Conservation (phyloP, 2,888 invertebrate genomes). For the Scrobipalpa atriplicella region DNA sequence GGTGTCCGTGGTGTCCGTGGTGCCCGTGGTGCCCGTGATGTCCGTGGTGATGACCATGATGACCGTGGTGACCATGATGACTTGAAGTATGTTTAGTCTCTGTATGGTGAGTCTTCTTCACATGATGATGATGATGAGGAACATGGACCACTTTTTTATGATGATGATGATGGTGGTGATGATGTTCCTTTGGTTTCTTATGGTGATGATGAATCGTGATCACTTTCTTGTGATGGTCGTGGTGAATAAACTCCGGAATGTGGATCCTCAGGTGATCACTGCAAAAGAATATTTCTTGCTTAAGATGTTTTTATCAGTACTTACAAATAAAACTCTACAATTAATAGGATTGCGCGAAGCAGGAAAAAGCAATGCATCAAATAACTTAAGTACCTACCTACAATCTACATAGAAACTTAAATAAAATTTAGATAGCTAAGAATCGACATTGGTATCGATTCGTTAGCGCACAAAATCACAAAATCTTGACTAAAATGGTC, state of each 20-base stretch:
- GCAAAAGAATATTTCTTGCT: slow-evolving; percentile 47
- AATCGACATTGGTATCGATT: too few relatives aligned
- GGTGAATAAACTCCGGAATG: slow-evolving; percentile 83
- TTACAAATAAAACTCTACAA: slow-evolving; percentile 24
- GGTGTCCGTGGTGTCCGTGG: slow-evolving; percentile 43
- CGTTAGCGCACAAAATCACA: too few relatives aligned
- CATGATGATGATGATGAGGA: slow-evolving; percentile 60
- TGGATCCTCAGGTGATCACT: slow-evolving; percentile 83
- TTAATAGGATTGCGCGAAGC: too few relatives aligned
- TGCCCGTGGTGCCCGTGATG: slow-evolving; percentile 48
- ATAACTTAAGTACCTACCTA: too few relatives aligned
- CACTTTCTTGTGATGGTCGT: slow-evolving; percentile 83
- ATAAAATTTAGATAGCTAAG: too few relatives aligned
- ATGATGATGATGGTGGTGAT: slow-evolving; percentile 67
- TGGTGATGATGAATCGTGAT: slow-evolving; percentile 82
- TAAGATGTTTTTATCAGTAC: not conserved
- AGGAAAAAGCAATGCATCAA: too few relatives aligned
- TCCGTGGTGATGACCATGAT: slow-evolving; percentile 48
- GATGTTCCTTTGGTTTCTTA: slow-evolving; percentile 75
- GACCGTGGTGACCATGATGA: slow-evolving; percentile 46
- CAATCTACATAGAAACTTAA: too few relatives aligned
- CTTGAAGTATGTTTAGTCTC: slow-evolving; percentile 35
- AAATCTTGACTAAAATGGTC: too few relatives aligned
- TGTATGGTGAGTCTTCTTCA: slow-evolving; percentile 47
- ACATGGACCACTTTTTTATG: slow-evolving; percentile 51